Evolutionary conservation across 2,888 invertebrate genomes (phyloP), one percentile per base, ranked within the genome.

Genomic region (Ferdinandea cuprea): DNA sequence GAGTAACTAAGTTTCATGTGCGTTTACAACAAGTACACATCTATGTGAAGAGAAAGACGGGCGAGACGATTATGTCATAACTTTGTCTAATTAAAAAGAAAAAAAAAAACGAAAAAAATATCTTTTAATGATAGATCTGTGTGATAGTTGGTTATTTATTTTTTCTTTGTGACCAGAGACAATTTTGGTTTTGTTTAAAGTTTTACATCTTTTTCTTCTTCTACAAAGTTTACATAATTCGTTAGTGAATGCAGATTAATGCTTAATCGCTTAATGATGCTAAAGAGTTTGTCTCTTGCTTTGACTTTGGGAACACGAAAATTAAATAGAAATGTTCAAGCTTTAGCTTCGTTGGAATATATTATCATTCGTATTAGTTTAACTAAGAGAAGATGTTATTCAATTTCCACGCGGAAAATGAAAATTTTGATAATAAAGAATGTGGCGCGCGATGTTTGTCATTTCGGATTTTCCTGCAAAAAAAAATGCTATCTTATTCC

Each of bases 61-160:
- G 15, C 59, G 40, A 32, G 44, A 17, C 46, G 8, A 35, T 77
- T 77, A 71, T 56, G 37, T 63, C 77, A 71, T 71, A 77, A 71
- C 63, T 77, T 13, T 71, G 63, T 50, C 54, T 71, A 77, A 77
- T 77, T 77, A 77, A 77, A 77, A n/a, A n/a, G n/a, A n/a, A n/a
- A n/a, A n/a, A n/a, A n/a, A n/a, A n/a, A n/a, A n/a, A n/a, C n/a
- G n/a, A n/a, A n/a, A n/a, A 77, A 68, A 44, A 59, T 61, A 30
- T 44, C 19, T 42, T 40, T 28, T 58, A 68, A 76, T 48, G 21
- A 19, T 25, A n/a, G 35, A n/a, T n/a, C n/a, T 48, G 15, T 32
- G 21, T 21, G 46, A 21, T 73, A 37, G 73, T 73, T 73, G 63
- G 32, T 35, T 68, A 42, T 48, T 15, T 50, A 30, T 69, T 77